Base-by-base conservation (phyloP, 2,113 vertebrate species). In the Eulemur macaco region DNA sequence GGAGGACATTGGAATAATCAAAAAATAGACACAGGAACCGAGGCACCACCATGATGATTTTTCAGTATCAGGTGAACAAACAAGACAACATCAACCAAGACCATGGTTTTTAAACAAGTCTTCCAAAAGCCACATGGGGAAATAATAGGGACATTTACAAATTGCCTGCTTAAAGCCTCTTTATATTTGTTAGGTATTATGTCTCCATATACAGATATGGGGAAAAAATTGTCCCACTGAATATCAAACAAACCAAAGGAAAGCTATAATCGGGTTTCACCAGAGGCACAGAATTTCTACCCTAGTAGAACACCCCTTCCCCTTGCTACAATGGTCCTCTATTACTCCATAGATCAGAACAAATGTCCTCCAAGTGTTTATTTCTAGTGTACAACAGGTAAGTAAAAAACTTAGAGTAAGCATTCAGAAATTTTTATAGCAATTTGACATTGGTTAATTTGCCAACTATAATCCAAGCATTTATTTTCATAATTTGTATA, bases 401-500 rank as follows among this genome's bases (percentile, higher is more conserved):
- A 56, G 25, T n/a, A 78, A 5, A 42, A 39, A 66, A 84, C 20
- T 76, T 18, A 90, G 77, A 29, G 60, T 27, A 81, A 37, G 42
- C 18, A 73, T 5, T 74, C 18, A 76, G 63, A 68, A 85, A 63
- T 13, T 60, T 92, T 91, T 86, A 93, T 4, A 88, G 69, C 69
- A 82, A 94, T 86, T 39, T 91, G 45, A 71, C 34, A 80, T 18
- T 64, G 13, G 29, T 68, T 94, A 68, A 50, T 77, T 93, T 91
- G 34, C 71, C 54, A 94, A 73, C 21, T 50, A 39, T 47, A 88
- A 80, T 56, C 1, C 29, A 96, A 87, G 20, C 29, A 87, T 63
- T 50, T 83, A 58, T 81, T 92, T 91, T 66, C 52, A 77, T 71
- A 87, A 82, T 87, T 45, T 81, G 89, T 71, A 54, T 56, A 82